These are phyloP conservation scores for Hoplodrina blanda DNA, from an alignment of 2,888 invertebrate genomes.

Conservation along the genomic window DNA sequence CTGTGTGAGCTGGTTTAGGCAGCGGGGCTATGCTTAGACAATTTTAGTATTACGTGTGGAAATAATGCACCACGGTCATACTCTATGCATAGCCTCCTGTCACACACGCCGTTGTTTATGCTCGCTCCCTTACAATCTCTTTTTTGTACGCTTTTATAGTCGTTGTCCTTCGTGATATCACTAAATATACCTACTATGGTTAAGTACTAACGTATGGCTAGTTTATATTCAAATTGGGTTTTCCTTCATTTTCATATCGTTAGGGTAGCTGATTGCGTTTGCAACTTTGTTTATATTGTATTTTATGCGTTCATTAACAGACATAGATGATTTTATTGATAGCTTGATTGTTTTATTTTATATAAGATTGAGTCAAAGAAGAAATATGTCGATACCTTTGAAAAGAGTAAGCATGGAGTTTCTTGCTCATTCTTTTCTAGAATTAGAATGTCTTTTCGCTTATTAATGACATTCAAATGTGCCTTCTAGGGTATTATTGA, in stretches of 20 bases:
- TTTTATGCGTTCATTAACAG: slow-evolving; percentile 16
- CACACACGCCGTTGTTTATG: slow-evolving; percentile 72
- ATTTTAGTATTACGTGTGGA: slow-evolving; percentile 87
- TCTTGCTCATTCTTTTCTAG: too few species aligned
- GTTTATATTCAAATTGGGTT: slow-evolving; percentile 60
- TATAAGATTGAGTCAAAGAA: background rate
- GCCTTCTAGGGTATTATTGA: too few species aligned
- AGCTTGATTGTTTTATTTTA: background rate
- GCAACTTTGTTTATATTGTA: slow-evolving; percentile 36
- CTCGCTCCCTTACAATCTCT: slow-evolving; percentile 65
- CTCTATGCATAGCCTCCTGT: slow-evolving; percentile 78
- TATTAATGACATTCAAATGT: too few species aligned
- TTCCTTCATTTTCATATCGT: slow-evolving; percentile 59
- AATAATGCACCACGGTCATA: slow-evolving; percentile 83
- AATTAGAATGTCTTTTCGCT: too few species aligned
- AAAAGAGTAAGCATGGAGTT: too few species aligned
- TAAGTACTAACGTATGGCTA: slow-evolving; percentile 39
- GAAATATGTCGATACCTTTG: too few species aligned
- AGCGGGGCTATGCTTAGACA: slow-evolving; percentile 87
- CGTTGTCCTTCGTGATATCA: slow-evolving; percentile 45
- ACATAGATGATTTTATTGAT: background rate
- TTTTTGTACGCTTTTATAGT: slow-evolving; percentile 66
- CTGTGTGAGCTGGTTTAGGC: slow-evolving; percentile 79
- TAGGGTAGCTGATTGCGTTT: slow-evolving; percentile 50
- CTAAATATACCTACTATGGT: slow-evolving; percentile 40